Evolutionary conservation across 2,113 vertebrate species (phyloP).

Genomic region (Microcebus lehilahytsara): DNA sequence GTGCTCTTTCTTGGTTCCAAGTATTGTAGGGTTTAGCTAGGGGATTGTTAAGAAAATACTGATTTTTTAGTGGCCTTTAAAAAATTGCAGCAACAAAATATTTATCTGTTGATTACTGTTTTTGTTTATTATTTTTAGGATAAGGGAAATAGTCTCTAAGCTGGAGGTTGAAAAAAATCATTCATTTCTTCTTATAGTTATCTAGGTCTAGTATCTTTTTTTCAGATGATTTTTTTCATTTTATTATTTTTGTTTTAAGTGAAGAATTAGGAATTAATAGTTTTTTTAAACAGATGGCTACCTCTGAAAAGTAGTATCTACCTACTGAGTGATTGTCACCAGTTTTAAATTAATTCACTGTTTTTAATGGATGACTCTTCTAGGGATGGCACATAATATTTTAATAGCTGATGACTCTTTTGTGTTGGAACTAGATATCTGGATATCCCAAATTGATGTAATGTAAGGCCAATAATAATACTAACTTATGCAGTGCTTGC

Average conservation of each 20-base stretch:
- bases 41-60: neutral
- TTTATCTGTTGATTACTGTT: neutral
- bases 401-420: conserved; percentile 18
- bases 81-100: neutral
- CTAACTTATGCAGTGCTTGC: neutral
- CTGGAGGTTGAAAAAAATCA: neutral
- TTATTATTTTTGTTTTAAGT: conserved; percentile 34
- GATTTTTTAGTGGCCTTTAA: neutral
- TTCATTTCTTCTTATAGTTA: conserved; percentile 41
- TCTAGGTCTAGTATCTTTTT: neutral
- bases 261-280: neutral
- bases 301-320: neutral
- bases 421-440: conserved; percentile 19
- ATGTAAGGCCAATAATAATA: neutral
- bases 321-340: neutral
- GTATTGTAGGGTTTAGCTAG: neutral
- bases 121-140: conserved; percentile 17
- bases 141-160: neutral
- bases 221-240: conserved; percentile 1
- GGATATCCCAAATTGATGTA: conserved; percentile 9
- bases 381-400: neutral
- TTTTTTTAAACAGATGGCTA: neutral
- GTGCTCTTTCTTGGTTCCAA: neutral
- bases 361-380: conserved; percentile 24
- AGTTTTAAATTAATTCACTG: conserved; percentile 25